Evolutionary conservation across 2,888 invertebrate species (phyloP), one percentile per base, ranked within the genome.

Genomic region (Agrypnus murinus): DNA sequence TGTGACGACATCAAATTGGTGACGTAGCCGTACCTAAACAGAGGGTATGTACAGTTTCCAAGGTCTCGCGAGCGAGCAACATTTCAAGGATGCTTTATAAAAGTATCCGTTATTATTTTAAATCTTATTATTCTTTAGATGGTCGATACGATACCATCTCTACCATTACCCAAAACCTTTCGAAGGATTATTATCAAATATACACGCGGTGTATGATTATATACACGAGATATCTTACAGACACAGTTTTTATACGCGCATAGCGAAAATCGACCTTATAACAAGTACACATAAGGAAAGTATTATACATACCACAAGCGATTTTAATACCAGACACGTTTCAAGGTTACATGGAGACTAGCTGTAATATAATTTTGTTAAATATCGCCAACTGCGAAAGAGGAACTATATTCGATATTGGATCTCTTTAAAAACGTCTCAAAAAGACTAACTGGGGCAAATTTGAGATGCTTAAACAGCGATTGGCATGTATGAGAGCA

Each of bases 31-130:
- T 53, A 79, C 85, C 84, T 77, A 73, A 75, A 67, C 74, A 59
- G 86, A 86, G 86, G 78, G 81, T 86, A 86, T 74, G 76, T 80
- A 80, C 82, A 81, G 80, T 81, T 84, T 83, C 83, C 85, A 86
- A 86, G 85, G 86, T 85, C 85, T 84, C 81, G 77, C 77, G 74
- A 80, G 75, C 81, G 79, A 74, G 75, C 75, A 74, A 71, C 72
- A 72, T 73, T 75, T 76, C 72, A 75, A 74, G 75, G 71, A 75
- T 74, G 59, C 50, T 40, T 64, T 65, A 57, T 62, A 66, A 43
- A 71, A 31, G 25, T 25, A 46, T 65, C 46, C 38, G 38, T 43
- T 57, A 55, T 19, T 46, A 45, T 66, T 53, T 53, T 32, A 53
- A 53, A 32, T 53, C 31, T 14, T 15, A 1, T 8, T 48, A 6